Conservation (phyloP, 2,888 invertebrate species). For the Agrochola lychnidis region DNA sequence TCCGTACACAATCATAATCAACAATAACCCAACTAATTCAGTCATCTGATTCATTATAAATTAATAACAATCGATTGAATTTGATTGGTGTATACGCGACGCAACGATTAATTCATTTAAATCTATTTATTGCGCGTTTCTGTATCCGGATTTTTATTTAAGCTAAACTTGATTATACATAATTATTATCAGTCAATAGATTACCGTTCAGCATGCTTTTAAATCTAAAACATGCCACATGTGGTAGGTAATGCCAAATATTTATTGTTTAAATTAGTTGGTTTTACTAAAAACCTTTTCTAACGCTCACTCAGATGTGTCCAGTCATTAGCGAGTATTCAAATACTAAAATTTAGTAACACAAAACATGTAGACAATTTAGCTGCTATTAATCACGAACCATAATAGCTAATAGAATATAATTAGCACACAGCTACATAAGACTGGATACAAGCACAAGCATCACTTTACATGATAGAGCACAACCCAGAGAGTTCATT, state of each 20-base stretch:
- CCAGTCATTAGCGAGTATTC: constrained; percentile 11
- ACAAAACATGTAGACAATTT: not conserved
- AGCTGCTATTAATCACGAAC: constrained; percentile 2
- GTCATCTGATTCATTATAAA: constrained; percentile 16
- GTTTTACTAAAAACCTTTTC: constrained; percentile 28
- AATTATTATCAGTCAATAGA: constrained; percentile 50
- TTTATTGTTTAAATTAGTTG: constrained; percentile 25
- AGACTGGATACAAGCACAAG: constrained; percentile 14
- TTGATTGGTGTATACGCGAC: constrained; percentile 6
- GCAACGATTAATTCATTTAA: constrained; percentile 21
- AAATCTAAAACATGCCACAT: constrained; percentile 27
- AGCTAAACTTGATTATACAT: constrained; percentile 33
- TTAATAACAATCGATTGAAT: constrained; percentile 32
- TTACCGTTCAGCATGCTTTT: constrained; percentile 20
- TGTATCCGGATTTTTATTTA: constrained; percentile 10
- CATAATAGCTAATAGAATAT: not conserved
- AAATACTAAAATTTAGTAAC: constrained; percentile 15
- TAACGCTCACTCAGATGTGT: not conserved
- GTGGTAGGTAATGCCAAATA: not conserved
- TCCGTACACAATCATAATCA: not conserved
- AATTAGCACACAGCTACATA: constrained; percentile 1
- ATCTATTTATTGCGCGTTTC: constrained; percentile 25
- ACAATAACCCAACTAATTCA: constrained; percentile 32
- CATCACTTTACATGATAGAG: constrained; percentile 93
- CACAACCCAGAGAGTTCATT: constrained; percentile 96